phyloP scores from a whole-genome alignment of 2,113 vertebrate species.

The Choloepus hoffmanni region DNA sequence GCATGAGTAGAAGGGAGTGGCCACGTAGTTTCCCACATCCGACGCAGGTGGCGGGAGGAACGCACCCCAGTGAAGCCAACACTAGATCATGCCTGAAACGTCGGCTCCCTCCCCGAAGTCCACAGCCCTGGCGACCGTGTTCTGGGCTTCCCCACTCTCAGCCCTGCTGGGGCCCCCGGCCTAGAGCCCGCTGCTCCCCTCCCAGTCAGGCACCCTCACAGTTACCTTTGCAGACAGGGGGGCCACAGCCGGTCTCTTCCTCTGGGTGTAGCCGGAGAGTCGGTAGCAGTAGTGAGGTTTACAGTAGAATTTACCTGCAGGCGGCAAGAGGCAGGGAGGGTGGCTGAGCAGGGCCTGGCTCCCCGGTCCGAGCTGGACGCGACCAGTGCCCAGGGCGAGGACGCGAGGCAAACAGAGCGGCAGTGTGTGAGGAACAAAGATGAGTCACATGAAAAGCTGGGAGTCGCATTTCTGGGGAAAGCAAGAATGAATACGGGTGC shows the following conservation, averaged over 20 bases:
- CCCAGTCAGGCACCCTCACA: not conserved
- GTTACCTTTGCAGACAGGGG: constrained; percentile 91
- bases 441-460: constrained; percentile 86
- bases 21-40: not conserved
- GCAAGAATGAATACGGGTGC: constrained; percentile 83
- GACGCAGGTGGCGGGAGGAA: not conserved
- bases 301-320: constrained; percentile 98
- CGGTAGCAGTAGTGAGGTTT: constrained; percentile 99
- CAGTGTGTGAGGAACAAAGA: constrained; percentile 89
- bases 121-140: rapidly evolving
- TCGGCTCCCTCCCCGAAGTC: not conserved
- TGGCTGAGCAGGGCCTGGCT: not conserved
- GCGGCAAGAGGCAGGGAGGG: not conserved
- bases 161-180: not conserved
- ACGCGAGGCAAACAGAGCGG: constrained; percentile 86
- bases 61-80: not conserved
- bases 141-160: no score
- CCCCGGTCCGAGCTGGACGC: constrained; percentile 59
- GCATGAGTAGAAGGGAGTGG: not conserved
- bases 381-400: constrained; percentile 81
- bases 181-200: not conserved
- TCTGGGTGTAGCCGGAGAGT: constrained; percentile 94
- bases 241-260: constrained; percentile 94
- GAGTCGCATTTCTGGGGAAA: constrained; percentile 85
- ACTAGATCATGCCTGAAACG: not conserved